Conservation (phyloP, 2,113 vertebrate genomes). For the Strix aluco region DNA sequence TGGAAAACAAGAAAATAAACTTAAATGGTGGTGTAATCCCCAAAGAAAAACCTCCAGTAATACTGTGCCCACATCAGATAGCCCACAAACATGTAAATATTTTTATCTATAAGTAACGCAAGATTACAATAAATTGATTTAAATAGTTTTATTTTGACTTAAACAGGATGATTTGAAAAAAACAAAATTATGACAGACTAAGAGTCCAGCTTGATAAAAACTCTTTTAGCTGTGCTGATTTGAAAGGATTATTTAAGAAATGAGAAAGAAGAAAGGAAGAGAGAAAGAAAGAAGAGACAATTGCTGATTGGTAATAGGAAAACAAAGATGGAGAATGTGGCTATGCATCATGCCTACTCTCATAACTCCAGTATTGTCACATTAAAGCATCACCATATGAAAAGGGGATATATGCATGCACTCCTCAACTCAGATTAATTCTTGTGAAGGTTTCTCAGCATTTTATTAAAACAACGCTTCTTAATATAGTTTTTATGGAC, state of each 20-base stretch:
- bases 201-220: not conserved
- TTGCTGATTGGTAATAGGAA: not conserved
- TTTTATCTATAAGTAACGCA: slow-evolving; percentile 37
- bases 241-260: slow-evolving; percentile 39
- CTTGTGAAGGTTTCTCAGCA: slow-evolving; percentile 54
- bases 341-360: slow-evolving; percentile 1
- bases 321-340: slow-evolving; percentile 28
- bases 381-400: not conserved
- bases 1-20: slow-evolving; percentile 50
- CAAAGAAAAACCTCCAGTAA: slow-evolving; percentile 37
- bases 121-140: slow-evolving; percentile 37
- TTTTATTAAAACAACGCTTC: slow-evolving; percentile 63
- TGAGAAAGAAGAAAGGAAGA: not conserved
- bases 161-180: slow-evolving; percentile 30
- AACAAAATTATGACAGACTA: slow-evolving; percentile 5
- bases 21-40: slow-evolving; percentile 45
- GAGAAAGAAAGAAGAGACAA: slow-evolving; percentile 19
- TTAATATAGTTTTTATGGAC: not conserved
- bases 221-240: not conserved
- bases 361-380: not conserved
- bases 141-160: slow-evolving; percentile 34
- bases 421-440: slow-evolving; percentile 57
- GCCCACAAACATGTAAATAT: slow-evolving; percentile 23
- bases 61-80: not conserved
- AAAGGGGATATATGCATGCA: not conserved